Base-by-base conservation (phyloP, 2,113 vertebrate species). In the Larimichthys polyactis region DNA sequence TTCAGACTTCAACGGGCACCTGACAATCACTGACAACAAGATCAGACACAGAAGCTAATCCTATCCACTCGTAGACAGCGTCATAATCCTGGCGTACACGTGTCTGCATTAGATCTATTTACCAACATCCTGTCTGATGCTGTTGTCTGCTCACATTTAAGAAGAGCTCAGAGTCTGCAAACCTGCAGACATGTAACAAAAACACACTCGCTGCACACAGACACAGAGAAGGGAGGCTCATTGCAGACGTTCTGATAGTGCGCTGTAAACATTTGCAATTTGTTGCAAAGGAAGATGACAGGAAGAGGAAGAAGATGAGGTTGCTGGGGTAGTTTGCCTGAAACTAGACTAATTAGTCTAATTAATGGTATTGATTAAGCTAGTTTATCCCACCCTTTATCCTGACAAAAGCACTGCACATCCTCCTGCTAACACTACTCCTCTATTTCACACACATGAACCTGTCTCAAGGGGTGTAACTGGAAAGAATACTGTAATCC, bases 51-150 rank as follows among this genome's bases (percentile, higher is more conserved):
- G 10, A 60, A 5, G 16, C 24, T 57, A 63, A 69, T 55, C 60
- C 67, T 9, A 32, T 49, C 48, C 4, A 22, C 17, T 54, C 16
- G 5, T 3, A 19, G 15, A 27, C 49, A 11, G 67, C 22, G 8
- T 48, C 52, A 20, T 48, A 71, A 81, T 67, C 60, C 57, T 15
- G 57, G n/a, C 8, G 16, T n/a, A 32, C 59, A 16, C 44, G 11
- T 14, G 32, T 49, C 32, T 44, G 66, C 76, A 58, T 71, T 78
- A 44, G 22, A 27, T 65, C 65, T 66, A 78, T 70, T 62, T 67
- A 86, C 78, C 58, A 68, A 79, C 17, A 5, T 40, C 32, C 20
- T 14, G 22, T 29, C 5, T 75, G 36, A 11, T 40, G n/a, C 22
- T 70, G 52, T 19, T 20, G 17, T 69, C 58, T 48, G 12, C 49